Conservation (phyloP, 2,888 invertebrate species). For the Rhagonycha fulva region DNA sequence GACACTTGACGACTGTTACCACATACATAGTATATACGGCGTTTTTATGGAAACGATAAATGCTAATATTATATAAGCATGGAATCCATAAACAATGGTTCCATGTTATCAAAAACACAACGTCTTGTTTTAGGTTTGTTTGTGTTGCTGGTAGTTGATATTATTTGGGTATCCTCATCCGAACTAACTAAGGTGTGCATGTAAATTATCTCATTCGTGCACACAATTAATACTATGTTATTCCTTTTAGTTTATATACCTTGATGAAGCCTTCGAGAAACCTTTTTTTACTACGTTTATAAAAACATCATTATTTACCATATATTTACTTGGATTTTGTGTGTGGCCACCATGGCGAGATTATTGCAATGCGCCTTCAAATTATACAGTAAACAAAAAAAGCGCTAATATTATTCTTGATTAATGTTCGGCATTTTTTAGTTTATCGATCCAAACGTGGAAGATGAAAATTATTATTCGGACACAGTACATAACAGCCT, state of each 20-base stretch:
- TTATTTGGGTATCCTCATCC: constrained; percentile 95
- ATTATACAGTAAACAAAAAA: constrained; percentile 74
- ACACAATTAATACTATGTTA: not conserved
- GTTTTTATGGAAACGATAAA: not conserved
- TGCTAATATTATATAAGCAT: constrained; percentile 29
- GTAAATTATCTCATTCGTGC: not conserved
- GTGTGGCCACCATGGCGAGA: constrained; percentile 91
- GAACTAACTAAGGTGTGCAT: constrained; percentile 86
- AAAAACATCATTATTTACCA: constrained; percentile 90
- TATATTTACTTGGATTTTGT: constrained; percentile 88
- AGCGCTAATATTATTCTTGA: not conserved
- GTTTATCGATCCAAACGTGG: constrained; percentile 75
- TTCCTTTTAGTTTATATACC: constrained; percentile 78
- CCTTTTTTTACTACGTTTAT: constrained; percentile 96
- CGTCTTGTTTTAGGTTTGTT: constrained; percentile 83
- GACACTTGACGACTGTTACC: not conserved
- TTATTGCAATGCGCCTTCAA: constrained; percentile 65
- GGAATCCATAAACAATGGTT: constrained; percentile 46
- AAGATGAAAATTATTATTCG: constrained; percentile 78
- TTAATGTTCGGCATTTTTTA: constrained; percentile 48
- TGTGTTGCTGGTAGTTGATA: constrained; percentile 86
- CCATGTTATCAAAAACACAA: constrained; percentile 67
- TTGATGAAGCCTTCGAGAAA: constrained; percentile 84
- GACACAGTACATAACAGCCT: constrained; percentile 67
- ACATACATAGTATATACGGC: not conserved